Evolutionary conservation across 2,113 vertebrate genomes (phyloP), one percentile per base, ranked within the genome.

Genomic region (Asarcornis scutulata): DNA sequence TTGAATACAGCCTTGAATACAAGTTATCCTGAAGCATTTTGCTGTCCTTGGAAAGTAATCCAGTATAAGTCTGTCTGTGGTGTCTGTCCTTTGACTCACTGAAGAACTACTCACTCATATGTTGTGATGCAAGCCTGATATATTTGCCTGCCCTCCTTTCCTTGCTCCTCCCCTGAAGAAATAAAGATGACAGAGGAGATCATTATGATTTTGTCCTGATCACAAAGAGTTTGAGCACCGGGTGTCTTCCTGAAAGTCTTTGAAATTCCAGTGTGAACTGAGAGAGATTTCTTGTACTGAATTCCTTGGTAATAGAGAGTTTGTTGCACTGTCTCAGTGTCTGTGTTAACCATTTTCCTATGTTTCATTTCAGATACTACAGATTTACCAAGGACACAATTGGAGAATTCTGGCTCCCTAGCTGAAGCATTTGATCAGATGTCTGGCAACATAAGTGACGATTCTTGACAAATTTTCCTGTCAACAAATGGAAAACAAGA

Each of bases 301-400:
- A 48, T 83, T 91, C 88, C 87, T 92, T 1, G 0, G 40, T 87
- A 26, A 23, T 26, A 85, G 64, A 83, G 67, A 71, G 9, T 75
- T 81, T 83, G 9, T 78, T 83, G 42, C 29, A 40, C 21, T 82
- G 83, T 32, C 60, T 83, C 38, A 34, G 20, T 59, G 66, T 81
- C 31, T 92, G n/a, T 56, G 16, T 92, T 96, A 96, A 97, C 83
- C 53, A 66, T 90, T 62, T 94, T 86, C 56, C 66, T 97, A 32
- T 96, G 92, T 95, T 96, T 97, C 77, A 92, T 97, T 97, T 95
- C 96, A 97, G 96, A 94, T 96, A 56, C 88, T 82, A 66, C 88
- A 58, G 44, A 72, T 79, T 72, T 88, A 92, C 91, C 88, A 67
- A 42, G 73, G 40, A 80, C 58, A 63, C 86, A 93, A 31, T 79